A percentile compares a stretch with the other conserved stretches of the same genome.
These are phyloP conservation scores for Drosophila bocqueti DNA, from an alignment of 1,140 invertebrate species.

Conservation along the genomic window DNA sequence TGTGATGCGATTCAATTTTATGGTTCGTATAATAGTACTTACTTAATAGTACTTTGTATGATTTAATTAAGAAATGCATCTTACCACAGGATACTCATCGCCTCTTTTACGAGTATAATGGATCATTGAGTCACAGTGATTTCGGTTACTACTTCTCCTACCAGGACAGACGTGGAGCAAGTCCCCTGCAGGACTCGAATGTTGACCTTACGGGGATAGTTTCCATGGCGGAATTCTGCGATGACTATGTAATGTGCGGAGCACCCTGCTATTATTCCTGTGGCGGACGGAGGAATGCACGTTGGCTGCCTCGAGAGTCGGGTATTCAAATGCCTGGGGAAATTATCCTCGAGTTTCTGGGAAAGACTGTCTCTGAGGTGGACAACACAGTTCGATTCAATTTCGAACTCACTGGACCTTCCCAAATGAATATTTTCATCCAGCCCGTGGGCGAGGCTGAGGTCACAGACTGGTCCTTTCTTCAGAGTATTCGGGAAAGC, in stretches of 20 bases:
- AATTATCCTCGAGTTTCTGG: slow-evolving; percentile 37
- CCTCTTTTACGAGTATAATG: slow-evolving; percentile 87
- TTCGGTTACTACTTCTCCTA: slow-evolving; percentile 90
- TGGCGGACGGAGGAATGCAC: slow-evolving; percentile 30
- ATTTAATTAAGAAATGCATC: not conserved
- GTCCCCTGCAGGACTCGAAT: slow-evolving; percentile 85
- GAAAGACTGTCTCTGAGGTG: slow-evolving; percentile 37
- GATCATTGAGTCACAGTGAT: slow-evolving; percentile 86
- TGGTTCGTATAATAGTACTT: slow-evolving; percentile 86
- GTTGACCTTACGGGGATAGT: slow-evolving; percentile 86
- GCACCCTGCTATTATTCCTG: slow-evolving; percentile 90
- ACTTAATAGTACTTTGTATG: not conserved
- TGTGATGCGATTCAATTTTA: slow-evolving; percentile 89
- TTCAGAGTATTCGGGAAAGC: slow-evolving; percentile 86
- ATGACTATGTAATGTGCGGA: slow-evolving; percentile 90
- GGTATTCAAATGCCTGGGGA: slow-evolving; percentile 42
- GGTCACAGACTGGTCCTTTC: slow-evolving; percentile 88
- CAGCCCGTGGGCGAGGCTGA: slow-evolving; percentile 87
- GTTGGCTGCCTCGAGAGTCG: slow-evolving; percentile 54
- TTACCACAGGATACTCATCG: slow-evolving; percentile 87
- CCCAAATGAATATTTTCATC: slow-evolving; percentile 90
- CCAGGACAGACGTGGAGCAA: slow-evolving; percentile 89
- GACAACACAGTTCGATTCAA: slow-evolving; percentile 38
- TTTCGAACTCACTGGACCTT: slow-evolving; percentile 86
- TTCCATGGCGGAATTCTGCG: slow-evolving; percentile 87